phyloP scores from a whole-genome alignment of 2,113 vertebrate species.

The Etheostoma spectabile region DNA sequence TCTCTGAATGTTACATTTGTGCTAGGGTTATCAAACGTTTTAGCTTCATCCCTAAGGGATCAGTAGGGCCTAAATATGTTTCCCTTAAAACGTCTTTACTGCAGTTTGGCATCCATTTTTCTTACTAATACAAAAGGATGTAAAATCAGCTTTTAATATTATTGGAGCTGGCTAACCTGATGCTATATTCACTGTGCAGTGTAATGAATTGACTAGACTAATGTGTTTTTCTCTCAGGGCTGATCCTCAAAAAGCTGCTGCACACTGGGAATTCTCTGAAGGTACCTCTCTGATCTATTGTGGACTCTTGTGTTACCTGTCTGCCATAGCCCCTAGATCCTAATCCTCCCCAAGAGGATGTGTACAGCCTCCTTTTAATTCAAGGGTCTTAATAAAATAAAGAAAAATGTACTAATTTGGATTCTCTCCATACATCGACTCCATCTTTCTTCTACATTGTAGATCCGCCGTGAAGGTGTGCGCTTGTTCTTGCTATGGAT shows the following conservation, averaged over 20 bases:
- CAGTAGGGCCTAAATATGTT: background rate
- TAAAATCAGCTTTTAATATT: background rate
- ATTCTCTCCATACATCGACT: background rate
- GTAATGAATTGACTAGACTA: conserved; percentile 23
- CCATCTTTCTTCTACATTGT: conserved; percentile 36
- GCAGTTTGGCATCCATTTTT: background rate
- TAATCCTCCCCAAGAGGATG: background rate
- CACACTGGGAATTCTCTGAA: conserved; percentile 99
- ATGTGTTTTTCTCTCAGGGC: conserved; percentile 80
- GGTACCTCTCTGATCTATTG: conserved; percentile 80
- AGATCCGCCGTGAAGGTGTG: conserved; percentile 98
- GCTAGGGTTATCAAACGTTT: background rate
- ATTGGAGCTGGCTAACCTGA: background rate
- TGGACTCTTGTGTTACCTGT: background rate
- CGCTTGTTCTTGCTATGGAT: conserved; percentile 97
- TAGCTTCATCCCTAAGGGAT: background rate
- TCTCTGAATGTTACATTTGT: background rate
- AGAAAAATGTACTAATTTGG: background rate
- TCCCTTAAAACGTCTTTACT: background rate
- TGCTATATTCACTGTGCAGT: background rate
- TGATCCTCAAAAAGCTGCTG: conserved; percentile 98
- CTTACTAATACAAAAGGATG: background rate
- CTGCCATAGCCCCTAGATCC: background rate
- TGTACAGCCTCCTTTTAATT: background rate
- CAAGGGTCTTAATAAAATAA: background rate